phyloP scores from a whole-genome alignment of 2,888 invertebrate genomes.

The Nomada fabriciana region DNA sequence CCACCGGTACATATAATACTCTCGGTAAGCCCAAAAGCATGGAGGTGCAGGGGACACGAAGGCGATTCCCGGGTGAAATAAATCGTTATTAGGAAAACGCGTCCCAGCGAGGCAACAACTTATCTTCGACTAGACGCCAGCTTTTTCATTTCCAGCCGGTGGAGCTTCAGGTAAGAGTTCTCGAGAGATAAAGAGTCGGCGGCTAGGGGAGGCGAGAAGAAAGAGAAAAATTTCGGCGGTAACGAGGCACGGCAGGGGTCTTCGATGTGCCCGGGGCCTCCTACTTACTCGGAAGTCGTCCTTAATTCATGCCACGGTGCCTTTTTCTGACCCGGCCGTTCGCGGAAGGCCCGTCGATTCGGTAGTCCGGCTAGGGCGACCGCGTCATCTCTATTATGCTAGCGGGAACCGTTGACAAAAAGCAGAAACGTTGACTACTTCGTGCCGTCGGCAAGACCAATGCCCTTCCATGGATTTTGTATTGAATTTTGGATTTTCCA shows the following conservation, averaged over 20 bases:
- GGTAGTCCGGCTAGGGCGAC: conserved; percentile 59
- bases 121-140: conserved; percentile 9
- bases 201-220: background rate
- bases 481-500: background rate
- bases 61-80: background rate
- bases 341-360: conserved; percentile 68
- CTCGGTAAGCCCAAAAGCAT: background rate
- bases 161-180: conserved; percentile 9
- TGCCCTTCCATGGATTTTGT: background rate
- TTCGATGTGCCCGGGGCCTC: conserved; percentile 35
- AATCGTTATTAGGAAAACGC: conserved; percentile 31
- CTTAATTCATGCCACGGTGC: conserved; percentile 74
- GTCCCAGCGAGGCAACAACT: background rate
- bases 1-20: no score
- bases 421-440: conserved; percentile 64
- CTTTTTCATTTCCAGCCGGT: conserved; percentile 7
- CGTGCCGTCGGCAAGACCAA: conserved; percentile 46
- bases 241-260: conserved; percentile 55
- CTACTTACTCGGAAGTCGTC: conserved; percentile 75
- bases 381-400: conserved; percentile 69
- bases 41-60: background rate
- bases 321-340: conserved; percentile 67
- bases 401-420: conserved; percentile 50
- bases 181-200: conserved; percentile 21
- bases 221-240: conserved; percentile 38